These are phyloP conservation scores for Dipodomys stephensi DNA, from an alignment of 2,113 vertebrate genomes.

Conservation along the genomic window DNA sequence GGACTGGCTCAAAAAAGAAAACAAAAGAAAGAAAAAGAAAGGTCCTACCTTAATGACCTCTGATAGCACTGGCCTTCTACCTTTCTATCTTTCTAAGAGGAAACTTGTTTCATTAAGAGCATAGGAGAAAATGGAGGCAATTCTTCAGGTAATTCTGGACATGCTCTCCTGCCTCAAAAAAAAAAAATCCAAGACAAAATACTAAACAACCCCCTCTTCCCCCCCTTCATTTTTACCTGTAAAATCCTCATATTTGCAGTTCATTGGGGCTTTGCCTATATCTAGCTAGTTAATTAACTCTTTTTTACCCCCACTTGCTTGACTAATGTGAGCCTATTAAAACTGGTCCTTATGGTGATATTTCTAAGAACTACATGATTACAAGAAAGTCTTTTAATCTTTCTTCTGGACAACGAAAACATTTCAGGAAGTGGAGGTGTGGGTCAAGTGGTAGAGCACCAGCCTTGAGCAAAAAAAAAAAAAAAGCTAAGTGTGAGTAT, in stretches of 20 bases:
- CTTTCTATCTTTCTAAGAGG: not conserved
- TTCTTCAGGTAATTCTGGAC: not conserved
- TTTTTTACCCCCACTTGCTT: not conserved
- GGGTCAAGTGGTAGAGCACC: too few relatives aligned
- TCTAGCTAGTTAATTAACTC: not conserved
- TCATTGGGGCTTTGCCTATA: not conserved
- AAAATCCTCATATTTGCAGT: not conserved
- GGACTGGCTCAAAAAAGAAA: too few relatives aligned
- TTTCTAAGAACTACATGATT: constrained; percentile 1
- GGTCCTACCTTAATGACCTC: not conserved
- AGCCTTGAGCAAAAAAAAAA: too few relatives aligned
- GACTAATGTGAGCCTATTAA: not conserved
- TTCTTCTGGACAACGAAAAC: not conserved
- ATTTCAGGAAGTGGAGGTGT: not conserved
- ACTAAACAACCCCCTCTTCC: too few relatives aligned
- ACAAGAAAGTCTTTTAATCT: not conserved
- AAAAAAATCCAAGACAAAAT: not conserved
- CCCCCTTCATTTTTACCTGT: not conserved
- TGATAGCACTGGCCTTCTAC: not conserved
- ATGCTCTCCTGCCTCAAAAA: not conserved
- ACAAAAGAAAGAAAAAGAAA: too few relatives aligned
- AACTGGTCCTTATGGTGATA: not conserved
- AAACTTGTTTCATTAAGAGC: not conserved
- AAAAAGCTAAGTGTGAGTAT: too few relatives aligned
- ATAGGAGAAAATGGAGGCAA: not conserved